Evolutionary conservation across 2,797 vertebrate genomes (phyloP), one percentile per base, ranked within the genome.

Genomic region (Sebastes steindachneri): DNA sequence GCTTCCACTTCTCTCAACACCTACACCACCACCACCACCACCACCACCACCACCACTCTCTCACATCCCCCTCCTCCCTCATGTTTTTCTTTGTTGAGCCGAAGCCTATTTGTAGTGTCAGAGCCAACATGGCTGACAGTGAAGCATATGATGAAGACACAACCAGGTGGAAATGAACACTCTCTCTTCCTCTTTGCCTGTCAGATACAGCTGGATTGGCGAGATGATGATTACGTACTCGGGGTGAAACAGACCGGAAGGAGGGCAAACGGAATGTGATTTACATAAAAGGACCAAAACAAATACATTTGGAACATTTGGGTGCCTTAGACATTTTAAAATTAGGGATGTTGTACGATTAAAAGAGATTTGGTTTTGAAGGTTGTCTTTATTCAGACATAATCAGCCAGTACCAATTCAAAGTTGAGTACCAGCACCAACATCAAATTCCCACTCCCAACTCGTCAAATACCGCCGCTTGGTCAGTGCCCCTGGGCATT

Each of bases 41-140:
- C 58, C 45, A 23, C 8, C 68, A 67, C 70, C 35, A 68, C 58
- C 29, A 21, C 77, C 78, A 23, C 54, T 73, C 80, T 51, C 14
- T 73, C 54, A 0, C 76, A 26, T 4, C 73, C 62, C 37, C 76
- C 54, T 57, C 55, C 66, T 59, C 63, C 31, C 26, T 60, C 35
- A 14, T 21, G 55, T 17, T 75, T 73, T 41, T 63, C 78, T 84
- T 70, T 58, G 55, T 33, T 69, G 64, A 84, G 71, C 66, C 2
- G 31, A 64, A 77, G 66, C 76, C 73, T 80, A 54, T 87, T 80
- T 85, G 68, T 14, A 9, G 60, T 78, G 55, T 86, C 77, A 53
- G 51, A 87, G 76, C 85, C 79, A 80, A 80, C 77, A 68, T 68
- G 86, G 74, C 77, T 84, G 82, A 91, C 77, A 83, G 78, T 48